Conservation (phyloP, 2,797 vertebrate species). For the Mallotus villosus region DNA sequence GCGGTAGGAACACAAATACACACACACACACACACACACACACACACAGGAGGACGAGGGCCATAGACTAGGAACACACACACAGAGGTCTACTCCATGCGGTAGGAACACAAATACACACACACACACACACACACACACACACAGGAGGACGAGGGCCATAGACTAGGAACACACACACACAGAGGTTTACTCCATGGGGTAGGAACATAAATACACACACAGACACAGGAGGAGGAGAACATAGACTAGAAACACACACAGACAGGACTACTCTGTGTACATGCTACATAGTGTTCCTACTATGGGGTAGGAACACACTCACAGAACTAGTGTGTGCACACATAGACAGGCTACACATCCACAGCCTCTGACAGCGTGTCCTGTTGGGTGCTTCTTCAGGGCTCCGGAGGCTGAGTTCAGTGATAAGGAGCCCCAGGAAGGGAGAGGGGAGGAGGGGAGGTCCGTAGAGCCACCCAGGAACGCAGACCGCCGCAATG, state of each 20-base stretch:
- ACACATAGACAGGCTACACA: background rate
- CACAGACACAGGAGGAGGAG: background rate
- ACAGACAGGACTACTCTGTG: no score
- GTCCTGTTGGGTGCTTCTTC: slow-evolving; percentile 16
- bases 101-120: background rate
- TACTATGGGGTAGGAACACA: no score
- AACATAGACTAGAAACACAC: slow-evolving; percentile 21
- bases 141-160: background rate
- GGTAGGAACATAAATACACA: slow-evolving; percentile 68
- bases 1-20: slow-evolving; percentile 69
- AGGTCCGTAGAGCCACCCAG: background rate
- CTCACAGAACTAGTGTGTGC: no score
- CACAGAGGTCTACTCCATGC: no score
- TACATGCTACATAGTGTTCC: no score
- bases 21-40: background rate
- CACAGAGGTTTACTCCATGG: slow-evolving; percentile 59
- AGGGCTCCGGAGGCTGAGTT: slow-evolving; percentile 45
- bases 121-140: background rate
- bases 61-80: slow-evolving; percentile 22
- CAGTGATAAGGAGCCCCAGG: slow-evolving; percentile 36
- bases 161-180: background rate
- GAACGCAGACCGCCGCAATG: slow-evolving; percentile 13
- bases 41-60: background rate
- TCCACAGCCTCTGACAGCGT: background rate
- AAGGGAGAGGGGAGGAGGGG: slow-evolving; percentile 28